Conservation (phyloP, 23 tunicate species). For the Trididemnum nubilum region DNA sequence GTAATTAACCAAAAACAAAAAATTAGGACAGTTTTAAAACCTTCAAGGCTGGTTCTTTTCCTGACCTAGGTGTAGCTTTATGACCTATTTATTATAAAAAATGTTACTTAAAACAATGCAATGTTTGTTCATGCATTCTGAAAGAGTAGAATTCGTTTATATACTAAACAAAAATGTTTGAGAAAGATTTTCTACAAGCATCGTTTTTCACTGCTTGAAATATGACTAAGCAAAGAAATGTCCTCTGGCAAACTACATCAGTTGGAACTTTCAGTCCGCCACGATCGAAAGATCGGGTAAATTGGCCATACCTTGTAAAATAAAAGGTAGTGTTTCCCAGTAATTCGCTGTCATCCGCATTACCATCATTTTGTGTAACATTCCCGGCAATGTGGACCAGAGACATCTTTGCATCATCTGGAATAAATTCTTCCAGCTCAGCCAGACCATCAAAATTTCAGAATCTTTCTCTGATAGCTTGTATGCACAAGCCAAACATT, state of each 20-base stretch:
- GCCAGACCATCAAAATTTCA: conserved; percentile 25
- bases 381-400: not conserved
- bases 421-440: not conserved
- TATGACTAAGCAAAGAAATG: not conserved
- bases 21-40: conserved; percentile 3
- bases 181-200: conserved; percentile 13
- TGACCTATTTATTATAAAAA: not conserved
- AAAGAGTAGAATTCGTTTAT: not conserved
- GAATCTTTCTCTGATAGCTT: not conserved
- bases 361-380: not conserved
- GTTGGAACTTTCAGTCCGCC: conserved; percentile 11
- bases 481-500: not conserved
- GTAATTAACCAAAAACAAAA: too few relatives aligned
- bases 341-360: conserved; percentile 1
- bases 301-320: not conserved
- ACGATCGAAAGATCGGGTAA: conserved; percentile 3
- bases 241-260: not conserved
- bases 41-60: conserved; percentile 2
- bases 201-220: conserved; percentile 1
- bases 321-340: conserved; percentile 1
- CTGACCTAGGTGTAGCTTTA: not conserved
- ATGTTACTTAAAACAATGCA: not conserved
- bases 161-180: not conserved
- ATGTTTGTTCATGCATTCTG: not conserved
- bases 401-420: not conserved